Percentiles rank a stretch among this genome's conserved stretches.
Evolutionary conservation across 2,797 vertebrate genomes (phyloP).

Genomic region (Microchirus variegatus): DNA sequence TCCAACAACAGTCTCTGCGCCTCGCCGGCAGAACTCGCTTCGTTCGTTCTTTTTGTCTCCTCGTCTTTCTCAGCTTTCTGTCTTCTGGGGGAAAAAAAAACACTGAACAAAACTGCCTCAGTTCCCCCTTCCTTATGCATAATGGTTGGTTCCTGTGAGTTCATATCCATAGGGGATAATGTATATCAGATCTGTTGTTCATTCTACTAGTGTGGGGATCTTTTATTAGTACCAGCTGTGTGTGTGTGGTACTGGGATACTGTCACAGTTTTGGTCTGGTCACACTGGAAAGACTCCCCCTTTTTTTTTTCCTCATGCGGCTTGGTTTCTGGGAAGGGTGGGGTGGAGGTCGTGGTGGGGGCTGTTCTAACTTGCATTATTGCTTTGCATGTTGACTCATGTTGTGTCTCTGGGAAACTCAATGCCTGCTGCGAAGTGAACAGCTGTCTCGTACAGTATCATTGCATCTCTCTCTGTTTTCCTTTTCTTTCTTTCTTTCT

Average conservation of each 20-base stretch:
- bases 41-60: constrained; percentile 27
- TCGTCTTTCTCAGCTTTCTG: constrained; percentile 3
- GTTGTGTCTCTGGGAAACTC: constrained; percentile 58
- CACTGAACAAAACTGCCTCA: constrained; percentile 70
- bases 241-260: constrained; percentile 44
- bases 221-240: constrained; percentile 54
- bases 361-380: constrained; percentile 70
- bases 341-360: constrained; percentile 1
- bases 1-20: too few species aligned
- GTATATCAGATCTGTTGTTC: constrained; percentile 42
- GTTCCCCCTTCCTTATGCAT: constrained; percentile 55
- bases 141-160: constrained; percentile 58
- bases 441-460: constrained; percentile 62
- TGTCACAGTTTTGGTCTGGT: constrained; percentile 72
- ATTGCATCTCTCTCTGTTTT: constrained; percentile 26
- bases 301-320: constrained; percentile 26
- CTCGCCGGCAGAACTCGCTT: too few species aligned
- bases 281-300: constrained; percentile 32
- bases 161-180: constrained; percentile 45
- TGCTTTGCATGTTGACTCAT: constrained; percentile 76
- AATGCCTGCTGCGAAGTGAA: constrained; percentile 55
- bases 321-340: constrained; percentile 60
- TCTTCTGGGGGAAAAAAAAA: constrained; percentile 47
- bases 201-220: constrained; percentile 33
- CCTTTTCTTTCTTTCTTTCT: constrained; percentile 40